Evolutionary conservation across 2,888 invertebrate species (phyloP).

Genomic region (Hedya salicella): DNA sequence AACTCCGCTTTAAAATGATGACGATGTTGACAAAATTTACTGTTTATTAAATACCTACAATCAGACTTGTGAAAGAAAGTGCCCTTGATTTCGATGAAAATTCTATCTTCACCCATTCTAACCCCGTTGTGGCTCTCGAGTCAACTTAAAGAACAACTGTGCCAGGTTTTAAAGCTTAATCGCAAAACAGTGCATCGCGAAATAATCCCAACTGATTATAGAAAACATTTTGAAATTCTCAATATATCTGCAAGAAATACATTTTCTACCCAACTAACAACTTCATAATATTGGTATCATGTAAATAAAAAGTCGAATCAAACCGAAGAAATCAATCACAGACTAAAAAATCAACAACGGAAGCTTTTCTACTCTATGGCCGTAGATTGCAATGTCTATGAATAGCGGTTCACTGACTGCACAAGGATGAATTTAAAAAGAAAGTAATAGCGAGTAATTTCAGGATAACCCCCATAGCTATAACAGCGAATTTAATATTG

Average conservation of each 20-base stretch:
- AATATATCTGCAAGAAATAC: not conserved
- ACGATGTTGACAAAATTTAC: too few relatives aligned
- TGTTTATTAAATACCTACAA: too few relatives aligned
- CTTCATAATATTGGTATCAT: not conserved
- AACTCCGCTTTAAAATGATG: too few relatives aligned
- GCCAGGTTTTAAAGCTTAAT: too few relatives aligned
- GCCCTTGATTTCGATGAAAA: too few relatives aligned
- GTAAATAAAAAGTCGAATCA: not conserved
- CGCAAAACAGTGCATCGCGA: too few relatives aligned
- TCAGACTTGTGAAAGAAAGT: too few relatives aligned
- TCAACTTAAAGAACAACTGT: too few relatives aligned
- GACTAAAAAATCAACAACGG: slow-evolving; percentile 8
- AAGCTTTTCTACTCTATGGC: slow-evolving; percentile 1
- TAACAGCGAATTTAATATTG: slow-evolving; percentile 66
- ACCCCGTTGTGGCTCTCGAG: too few relatives aligned
- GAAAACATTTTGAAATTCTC: not conserved
- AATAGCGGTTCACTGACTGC: slow-evolving; percentile 35
- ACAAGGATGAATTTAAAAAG: slow-evolving; percentile 39
- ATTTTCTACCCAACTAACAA: not conserved
- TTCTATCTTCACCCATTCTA: too few relatives aligned
- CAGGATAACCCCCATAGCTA: slow-evolving; percentile 25
- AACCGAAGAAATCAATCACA: slow-evolving; percentile 24
- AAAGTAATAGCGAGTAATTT: slow-evolving; percentile 29
- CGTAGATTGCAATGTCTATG: slow-evolving; percentile 37
- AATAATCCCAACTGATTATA: too few relatives aligned